Percentiles rank a stretch among this genome's conserved stretches.
These are phyloP conservation scores for Phaenicophaeus curvirostris DNA, from an alignment of 2,797 vertebrate species.

Conservation along the genomic window DNA sequence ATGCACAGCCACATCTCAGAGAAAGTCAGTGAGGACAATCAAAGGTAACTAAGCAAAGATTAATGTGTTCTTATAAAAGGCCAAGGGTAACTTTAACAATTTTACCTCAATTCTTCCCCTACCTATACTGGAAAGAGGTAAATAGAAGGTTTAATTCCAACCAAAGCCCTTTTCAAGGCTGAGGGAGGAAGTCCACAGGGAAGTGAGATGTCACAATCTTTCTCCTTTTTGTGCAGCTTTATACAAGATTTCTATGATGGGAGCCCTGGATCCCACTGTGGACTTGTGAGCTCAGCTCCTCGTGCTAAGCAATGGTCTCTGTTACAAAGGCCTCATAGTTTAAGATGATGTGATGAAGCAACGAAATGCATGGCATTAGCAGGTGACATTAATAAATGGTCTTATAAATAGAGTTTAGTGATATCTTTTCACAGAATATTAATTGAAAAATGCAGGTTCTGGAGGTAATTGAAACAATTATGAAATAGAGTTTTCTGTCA, in stretches of 20 bases:
- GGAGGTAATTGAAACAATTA: slow-evolving; percentile 1
- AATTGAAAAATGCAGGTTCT: neutral
- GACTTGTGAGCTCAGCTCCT: neutral
- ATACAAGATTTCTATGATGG: neutral
- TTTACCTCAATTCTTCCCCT: neutral
- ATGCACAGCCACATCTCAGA: neutral
- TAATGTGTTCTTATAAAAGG: neutral
- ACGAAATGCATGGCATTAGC: neutral
- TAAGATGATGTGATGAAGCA: neutral
- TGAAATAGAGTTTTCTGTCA: neutral
- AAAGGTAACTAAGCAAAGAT: neutral
- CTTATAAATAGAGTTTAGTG: neutral
- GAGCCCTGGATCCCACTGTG: neutral
- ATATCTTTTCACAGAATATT: neutral
- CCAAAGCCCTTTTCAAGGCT: neutral
- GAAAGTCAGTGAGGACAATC: neutral
- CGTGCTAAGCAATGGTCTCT: neutral
- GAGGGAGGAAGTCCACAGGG: neutral
- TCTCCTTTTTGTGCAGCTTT: neutral
- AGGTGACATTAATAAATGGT: neutral
- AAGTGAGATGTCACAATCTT: neutral
- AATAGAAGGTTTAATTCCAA: neutral
- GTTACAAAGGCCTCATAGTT: neutral
- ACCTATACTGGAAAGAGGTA: neutral
- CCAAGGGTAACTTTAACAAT: neutral